A percentile compares a stretch with the other conserved stretches of the same genome.
These are phyloP conservation scores for Drosophila arawakana DNA, from an alignment of 1,140 invertebrate species.

Conservation along the genomic window DNA sequence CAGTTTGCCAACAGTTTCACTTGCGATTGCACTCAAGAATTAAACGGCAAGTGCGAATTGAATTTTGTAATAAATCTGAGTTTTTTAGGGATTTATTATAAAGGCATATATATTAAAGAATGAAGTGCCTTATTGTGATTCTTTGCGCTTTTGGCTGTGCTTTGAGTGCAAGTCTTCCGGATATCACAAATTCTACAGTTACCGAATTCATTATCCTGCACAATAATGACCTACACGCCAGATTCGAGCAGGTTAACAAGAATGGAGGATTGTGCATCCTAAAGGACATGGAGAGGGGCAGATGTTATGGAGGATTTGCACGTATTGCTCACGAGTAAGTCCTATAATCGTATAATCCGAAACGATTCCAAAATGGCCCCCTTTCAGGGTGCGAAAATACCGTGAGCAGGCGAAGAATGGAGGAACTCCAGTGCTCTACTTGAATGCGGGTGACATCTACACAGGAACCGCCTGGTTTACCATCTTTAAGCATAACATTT, in stretches of 20 bases:
- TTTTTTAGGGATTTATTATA: too few species aligned
- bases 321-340: conserved; percentile 88
- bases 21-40: conserved; percentile 49
- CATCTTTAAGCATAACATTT: conserved; percentile 90
- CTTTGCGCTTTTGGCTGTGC: not conserved
- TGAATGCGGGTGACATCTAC: conserved; percentile 96
- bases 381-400: conserved; percentile 86
- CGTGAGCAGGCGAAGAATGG: conserved; percentile 85
- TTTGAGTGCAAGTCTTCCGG: conserved; percentile 43
- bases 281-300: conserved; percentile 85
- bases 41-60: not conserved
- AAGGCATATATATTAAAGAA: too few species aligned
- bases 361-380: not conserved
- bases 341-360: not conserved
- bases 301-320: conserved; percentile 93
- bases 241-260: conserved; percentile 91
- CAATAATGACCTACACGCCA: conserved; percentile 95
- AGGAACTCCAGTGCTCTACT: conserved; percentile 87
- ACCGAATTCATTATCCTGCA: conserved; percentile 90
- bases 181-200: conserved; percentile 52
- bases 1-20: conserved; percentile 55
- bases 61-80: not conserved
- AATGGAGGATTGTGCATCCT: conserved; percentile 88
- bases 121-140: not conserved
- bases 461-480: conserved; percentile 94